Percentiles rank a stretch among this genome's conserved stretches.
Evolutionary conservation across 2,888 invertebrate genomes (phyloP).

Genomic region (Nasonovia ribisnigri): DNA sequence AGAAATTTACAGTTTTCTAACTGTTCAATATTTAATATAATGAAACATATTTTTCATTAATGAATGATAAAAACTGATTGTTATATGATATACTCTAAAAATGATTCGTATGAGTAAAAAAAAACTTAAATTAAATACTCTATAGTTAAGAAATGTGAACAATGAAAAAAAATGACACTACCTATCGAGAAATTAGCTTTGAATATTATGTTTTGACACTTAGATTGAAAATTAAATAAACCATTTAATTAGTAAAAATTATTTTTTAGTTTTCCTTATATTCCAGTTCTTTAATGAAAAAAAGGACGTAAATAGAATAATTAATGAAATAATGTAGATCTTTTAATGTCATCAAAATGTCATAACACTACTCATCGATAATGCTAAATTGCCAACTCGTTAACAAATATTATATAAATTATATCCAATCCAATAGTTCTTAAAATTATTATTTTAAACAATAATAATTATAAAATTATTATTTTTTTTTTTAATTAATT

Average conservation of each 20-base stretch:
- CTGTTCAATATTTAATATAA: background rate
- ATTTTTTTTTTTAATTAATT: background rate
- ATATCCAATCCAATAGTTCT: background rate
- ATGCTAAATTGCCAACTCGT: background rate
- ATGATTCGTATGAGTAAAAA: background rate
- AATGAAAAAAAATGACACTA: background rate
- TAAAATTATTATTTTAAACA: background rate
- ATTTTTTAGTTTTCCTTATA: background rate
- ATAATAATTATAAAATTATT: background rate
- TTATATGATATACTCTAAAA: background rate
- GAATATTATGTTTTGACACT: background rate
- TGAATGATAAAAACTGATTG: background rate
- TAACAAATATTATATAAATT: background rate
- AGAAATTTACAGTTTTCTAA: background rate
- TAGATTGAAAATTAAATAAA: background rate
- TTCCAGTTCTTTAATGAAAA: background rate
- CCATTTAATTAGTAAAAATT: background rate
- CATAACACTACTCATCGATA: background rate
- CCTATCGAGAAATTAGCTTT: background rate
- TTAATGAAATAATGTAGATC: background rate
- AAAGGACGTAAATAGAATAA: background rate
- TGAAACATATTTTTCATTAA: background rate
- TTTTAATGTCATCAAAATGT: background rate
- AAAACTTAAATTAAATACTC: background rate
- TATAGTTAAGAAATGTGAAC: background rate